Evolutionary conservation across 2,113 vertebrate genomes (phyloP).

Genomic region (Phyllostomus hastatus): DNA sequence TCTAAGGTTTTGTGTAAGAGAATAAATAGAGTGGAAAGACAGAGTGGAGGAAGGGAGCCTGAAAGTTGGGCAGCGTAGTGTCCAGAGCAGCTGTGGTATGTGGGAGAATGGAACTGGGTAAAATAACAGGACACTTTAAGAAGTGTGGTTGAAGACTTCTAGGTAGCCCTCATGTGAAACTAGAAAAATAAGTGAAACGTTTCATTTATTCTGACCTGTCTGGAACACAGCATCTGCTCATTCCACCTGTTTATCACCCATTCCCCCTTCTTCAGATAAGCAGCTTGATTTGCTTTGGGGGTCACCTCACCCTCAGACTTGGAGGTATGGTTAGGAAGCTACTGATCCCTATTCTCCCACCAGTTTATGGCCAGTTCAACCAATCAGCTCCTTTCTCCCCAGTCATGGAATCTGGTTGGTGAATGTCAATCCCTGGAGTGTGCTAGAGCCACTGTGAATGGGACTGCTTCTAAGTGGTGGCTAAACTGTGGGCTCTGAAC

Average conservation of each 20-base stretch:
- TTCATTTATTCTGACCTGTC: neutral
- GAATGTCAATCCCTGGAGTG: neutral
- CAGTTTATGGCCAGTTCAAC: neutral
- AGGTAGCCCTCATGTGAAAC: neutral
- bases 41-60: neutral
- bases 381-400: neutral
- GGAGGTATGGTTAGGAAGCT: neutral
- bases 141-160: neutral
- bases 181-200: neutral
- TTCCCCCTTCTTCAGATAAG: neutral
- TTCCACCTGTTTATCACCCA: neutral
- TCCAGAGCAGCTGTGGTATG: neutral
- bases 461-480: neutral
- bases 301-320: neutral
- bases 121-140: neutral
- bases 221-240: neutral
- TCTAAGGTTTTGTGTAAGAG: neutral
- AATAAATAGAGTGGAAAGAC: neutral
- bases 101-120: neutral
- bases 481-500: neutral
- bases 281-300: neutral
- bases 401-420: neutral
- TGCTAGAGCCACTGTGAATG: neutral
- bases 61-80: neutral
- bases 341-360: too few relatives aligned